Evolutionary conservation across 64 coral and sea anemone genomes (phyloP).

Genomic region (Montipora foliosa): DNA sequence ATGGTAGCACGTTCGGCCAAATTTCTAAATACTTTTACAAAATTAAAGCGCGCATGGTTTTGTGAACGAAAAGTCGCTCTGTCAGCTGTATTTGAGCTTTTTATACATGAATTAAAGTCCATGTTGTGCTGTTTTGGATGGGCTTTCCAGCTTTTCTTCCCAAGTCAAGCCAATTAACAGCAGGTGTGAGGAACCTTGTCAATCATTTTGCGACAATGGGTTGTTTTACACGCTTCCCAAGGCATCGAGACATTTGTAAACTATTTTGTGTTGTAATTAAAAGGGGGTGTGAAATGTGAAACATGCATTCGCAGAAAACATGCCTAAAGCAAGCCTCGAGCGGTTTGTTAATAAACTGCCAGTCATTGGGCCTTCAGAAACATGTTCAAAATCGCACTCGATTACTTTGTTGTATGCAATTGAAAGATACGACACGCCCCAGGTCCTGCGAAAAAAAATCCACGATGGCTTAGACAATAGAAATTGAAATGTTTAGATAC

Average conservation of each 20-base stretch:
- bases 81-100: conserved; percentile 93
- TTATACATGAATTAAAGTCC: conserved; percentile 93
- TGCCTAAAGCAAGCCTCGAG: conserved; percentile 25
- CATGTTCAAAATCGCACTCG: conserved; percentile 96
- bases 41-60: neutral
- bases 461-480: conserved; percentile 98
- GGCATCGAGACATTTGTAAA: conserved; percentile 85
- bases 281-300: conserved; percentile 81
- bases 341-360: conserved; percentile 60
- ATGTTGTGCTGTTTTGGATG: conserved; percentile 85
- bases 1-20: neutral
- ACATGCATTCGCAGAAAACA: conserved; percentile 65
- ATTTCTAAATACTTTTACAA: conserved; percentile 26
- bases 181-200: conserved; percentile 93
- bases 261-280: conserved; percentile 96
- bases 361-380: conserved; percentile 70
- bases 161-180: conserved; percentile 98
- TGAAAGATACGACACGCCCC: conserved; percentile 99
- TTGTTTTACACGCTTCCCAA: conserved; percentile 88
- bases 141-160: conserved; percentile 39
- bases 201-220: conserved; percentile 91
- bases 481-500: conserved; percentile 99
- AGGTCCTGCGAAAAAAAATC: conserved; percentile 89
- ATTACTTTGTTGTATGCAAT: conserved; percentile 98
- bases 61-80: conserved; percentile 31